These are phyloP conservation scores for Ctenopoma kingsleyae DNA, from an alignment of 2,797 vertebrate genomes.

Conservation along the genomic window DNA sequence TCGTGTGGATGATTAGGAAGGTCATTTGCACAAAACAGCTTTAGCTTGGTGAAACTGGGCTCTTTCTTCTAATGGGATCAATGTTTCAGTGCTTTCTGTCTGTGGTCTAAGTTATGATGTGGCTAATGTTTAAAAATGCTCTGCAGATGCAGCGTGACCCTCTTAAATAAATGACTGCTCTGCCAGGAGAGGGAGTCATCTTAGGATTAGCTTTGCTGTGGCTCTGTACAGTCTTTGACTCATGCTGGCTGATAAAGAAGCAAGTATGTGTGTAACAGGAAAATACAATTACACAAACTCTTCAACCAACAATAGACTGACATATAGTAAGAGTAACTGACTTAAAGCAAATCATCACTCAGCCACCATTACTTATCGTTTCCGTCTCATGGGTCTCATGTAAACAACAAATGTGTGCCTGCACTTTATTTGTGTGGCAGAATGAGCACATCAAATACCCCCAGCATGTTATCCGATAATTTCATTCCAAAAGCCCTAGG, in stretches of 20 bases:
- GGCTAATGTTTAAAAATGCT: slow-evolving; percentile 81
- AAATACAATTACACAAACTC: slow-evolving; percentile 5
- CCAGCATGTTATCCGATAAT: slow-evolving; percentile 51
- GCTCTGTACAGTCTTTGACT: slow-evolving; percentile 43
- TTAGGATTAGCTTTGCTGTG: slow-evolving; percentile 61
- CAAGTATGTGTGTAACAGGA: slow-evolving; percentile 9
- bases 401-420: background rate
- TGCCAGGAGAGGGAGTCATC: slow-evolving; percentile 52
- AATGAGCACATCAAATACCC: slow-evolving; percentile 45
- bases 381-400: background rate
- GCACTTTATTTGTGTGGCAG: slow-evolving; percentile 36
- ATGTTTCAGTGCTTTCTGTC: slow-evolving; percentile 57
- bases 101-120: slow-evolving; percentile 63
- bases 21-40: slow-evolving; percentile 43
- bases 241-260: slow-evolving; percentile 36
- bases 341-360: slow-evolving; percentile 4
- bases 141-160: slow-evolving; percentile 67
- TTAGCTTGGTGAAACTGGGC: slow-evolving; percentile 17
- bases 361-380: slow-evolving; percentile 1
- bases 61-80: slow-evolving; percentile 63
- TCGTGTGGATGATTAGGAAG: slow-evolving; percentile 23
- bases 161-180: slow-evolving; percentile 77
- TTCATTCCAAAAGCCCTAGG: slow-evolving; percentile 40
- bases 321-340: slow-evolving; percentile 12
- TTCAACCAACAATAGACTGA: slow-evolving; percentile 13